Percentiles rank a stretch among this genome's conserved stretches.
Conservation (phyloP, 2,797 vertebrate species). For the Odontamblyopus lacepedii region DNA sequence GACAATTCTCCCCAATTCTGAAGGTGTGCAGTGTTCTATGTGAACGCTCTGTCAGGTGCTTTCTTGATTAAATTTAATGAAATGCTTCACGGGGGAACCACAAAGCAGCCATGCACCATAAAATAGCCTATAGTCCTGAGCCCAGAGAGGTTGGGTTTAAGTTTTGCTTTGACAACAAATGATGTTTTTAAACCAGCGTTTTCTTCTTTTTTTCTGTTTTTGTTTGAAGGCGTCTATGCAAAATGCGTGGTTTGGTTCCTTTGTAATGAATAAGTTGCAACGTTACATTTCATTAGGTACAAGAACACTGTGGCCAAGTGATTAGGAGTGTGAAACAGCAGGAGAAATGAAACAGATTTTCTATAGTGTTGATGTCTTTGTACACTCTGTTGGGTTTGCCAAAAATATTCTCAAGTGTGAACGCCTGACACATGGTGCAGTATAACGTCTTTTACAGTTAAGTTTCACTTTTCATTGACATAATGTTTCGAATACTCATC, state of each 20-base stretch:
- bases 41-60: constrained; percentile 19
- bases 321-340: not conserved
- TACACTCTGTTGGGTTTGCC: not conserved
- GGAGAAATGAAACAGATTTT: not conserved
- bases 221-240: not conserved
- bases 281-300: not conserved
- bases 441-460: not conserved
- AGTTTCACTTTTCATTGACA: not conserved
- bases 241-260: not conserved
- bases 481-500: not conserved
- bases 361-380: not conserved
- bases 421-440: not conserved
- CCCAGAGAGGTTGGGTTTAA: constrained; percentile 21
- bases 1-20: constrained; percentile 15
- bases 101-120: constrained; percentile 30
- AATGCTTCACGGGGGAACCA: constrained; percentile 34
- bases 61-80: constrained; percentile 55
- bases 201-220: not conserved
- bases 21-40: constrained; percentile 30
- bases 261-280: not conserved
- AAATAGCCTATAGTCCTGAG: constrained; percentile 25
- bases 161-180: constrained; percentile 17
- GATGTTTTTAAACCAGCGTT: not conserved
- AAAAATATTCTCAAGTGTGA: constrained; percentile 3
- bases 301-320: not conserved